Percentiles rank a stretch among this genome's conserved stretches.
These are phyloP conservation scores for Tetramorium alpestre DNA, from an alignment of 1,140 invertebrate species.

Conservation along the genomic window DNA sequence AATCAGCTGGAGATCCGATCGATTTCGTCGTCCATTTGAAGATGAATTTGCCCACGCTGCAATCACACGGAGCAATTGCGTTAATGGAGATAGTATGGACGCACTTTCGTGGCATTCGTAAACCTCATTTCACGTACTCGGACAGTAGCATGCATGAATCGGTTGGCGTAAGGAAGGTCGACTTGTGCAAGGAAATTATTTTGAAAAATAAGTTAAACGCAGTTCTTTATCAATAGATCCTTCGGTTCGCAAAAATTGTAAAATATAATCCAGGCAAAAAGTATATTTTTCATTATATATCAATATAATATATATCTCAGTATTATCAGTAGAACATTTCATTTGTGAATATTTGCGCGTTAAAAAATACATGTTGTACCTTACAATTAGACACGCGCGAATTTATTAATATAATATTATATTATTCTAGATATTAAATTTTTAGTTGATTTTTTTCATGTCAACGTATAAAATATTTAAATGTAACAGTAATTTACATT, in stretches of 20 bases:
- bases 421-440: not conserved
- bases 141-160: not conserved
- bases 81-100: not conserved
- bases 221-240: not conserved
- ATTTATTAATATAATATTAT: not conserved
- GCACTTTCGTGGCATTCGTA: not conserved
- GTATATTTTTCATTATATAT: not conserved
- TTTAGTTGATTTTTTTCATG: not conserved
- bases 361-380: not conserved
- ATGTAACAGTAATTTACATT: not conserved
- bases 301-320: not conserved
- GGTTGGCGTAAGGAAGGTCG: not conserved
- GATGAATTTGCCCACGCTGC: constrained; percentile 14
- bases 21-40: constrained; percentile 14
- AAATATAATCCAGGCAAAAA: not conserved
- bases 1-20: constrained; percentile 1
- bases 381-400: not conserved
- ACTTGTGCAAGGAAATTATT: not conserved
- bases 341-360: not conserved
- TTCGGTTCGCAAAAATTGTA: not conserved
- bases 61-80: constrained; percentile 18
- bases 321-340: not conserved
- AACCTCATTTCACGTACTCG: not conserved
- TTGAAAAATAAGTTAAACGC: not conserved
- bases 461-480: not conserved